These are phyloP conservation scores for Cinclus cinclus DNA, from an alignment of 2,113 vertebrate species.

Conservation along the genomic window DNA sequence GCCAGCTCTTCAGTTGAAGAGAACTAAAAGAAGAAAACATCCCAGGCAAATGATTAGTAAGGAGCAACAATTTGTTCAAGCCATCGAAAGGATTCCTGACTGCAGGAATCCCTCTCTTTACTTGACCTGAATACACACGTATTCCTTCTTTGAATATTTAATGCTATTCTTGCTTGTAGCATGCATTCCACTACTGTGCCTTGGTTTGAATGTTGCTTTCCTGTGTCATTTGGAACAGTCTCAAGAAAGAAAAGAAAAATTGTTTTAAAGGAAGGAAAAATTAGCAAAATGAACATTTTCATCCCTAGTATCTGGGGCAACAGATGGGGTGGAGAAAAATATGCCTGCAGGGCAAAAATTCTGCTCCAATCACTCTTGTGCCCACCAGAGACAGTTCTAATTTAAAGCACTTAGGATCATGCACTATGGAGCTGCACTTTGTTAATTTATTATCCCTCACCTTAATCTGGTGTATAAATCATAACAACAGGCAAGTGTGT, in stretches of 20 bases:
- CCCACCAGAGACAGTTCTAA: neutral
- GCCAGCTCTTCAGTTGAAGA: neutral
- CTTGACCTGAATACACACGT: neutral
- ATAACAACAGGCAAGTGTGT: neutral
- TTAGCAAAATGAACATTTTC: neutral
- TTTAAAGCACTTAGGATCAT: neutral
- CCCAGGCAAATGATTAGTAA: neutral
- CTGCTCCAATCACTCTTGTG: neutral
- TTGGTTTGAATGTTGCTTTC: neutral
- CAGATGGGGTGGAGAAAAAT: neutral
- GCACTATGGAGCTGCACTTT: neutral
- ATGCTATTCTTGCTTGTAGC: neutral
- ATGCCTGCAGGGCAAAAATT: neutral
- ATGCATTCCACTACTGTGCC: neutral
- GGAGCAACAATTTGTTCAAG: neutral
- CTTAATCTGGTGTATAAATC: neutral
- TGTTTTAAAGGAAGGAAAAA: neutral
- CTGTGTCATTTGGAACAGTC: neutral
- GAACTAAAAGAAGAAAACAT: neutral
- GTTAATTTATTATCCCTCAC: neutral
- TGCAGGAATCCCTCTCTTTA: neutral
- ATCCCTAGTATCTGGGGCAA: neutral
- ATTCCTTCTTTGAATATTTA: constrained; percentile 44
- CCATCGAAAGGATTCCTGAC: neutral
- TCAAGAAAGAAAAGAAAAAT: neutral